Evolutionary conservation across 2,797 vertebrate species (phyloP), one percentile per base, ranked within the genome.

Genomic region (Tapirus indicus): DNA sequence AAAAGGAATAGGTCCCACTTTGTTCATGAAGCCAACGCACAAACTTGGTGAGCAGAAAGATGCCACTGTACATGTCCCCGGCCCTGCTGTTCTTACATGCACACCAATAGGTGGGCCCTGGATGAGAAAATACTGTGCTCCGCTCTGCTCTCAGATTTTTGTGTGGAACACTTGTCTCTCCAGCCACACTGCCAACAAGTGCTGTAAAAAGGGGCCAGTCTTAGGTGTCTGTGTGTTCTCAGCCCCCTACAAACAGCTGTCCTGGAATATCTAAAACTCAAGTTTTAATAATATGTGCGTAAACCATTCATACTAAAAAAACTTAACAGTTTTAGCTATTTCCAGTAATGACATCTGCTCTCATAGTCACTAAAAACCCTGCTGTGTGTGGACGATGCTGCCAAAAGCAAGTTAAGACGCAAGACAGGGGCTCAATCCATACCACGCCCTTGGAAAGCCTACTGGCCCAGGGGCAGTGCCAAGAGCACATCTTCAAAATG

Each of bases 51-150:
- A 3, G 7, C 47, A 71, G 38, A 6, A 74, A n/a, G 80, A 10
- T 0, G 1, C 27, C 38, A 1, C 14, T 0, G 3, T 1, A 18
- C 0, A 8, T 12, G 2, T 17, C 20, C 60, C 29, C 0, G 0
- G 11, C 3, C 52, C 60, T 4, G 0, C 9, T 23, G n/a, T 5
- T 44, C 66, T 75, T 11, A 38, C 7, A 17, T 1, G 6, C 13
- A 9, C 0, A 0, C 18, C 2, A 3, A 5, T 7, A 12, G 4
- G 7, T 52, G 17, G 9, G 25, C 32, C n/a, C 35, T 41, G 38
- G 49, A 32, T 14, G 16, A 8, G 47, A 49, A 71, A 52, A 72
- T 0, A 2, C 54, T 0, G 1, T 29, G 35, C 14, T 17, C n/a
- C 27, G 14, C 60, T 56, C 56, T 79, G 14, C 60, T 56, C 56